phyloP scores from a whole-genome alignment of 2,888 invertebrate species.

The Drosophila demipolita region DNA sequence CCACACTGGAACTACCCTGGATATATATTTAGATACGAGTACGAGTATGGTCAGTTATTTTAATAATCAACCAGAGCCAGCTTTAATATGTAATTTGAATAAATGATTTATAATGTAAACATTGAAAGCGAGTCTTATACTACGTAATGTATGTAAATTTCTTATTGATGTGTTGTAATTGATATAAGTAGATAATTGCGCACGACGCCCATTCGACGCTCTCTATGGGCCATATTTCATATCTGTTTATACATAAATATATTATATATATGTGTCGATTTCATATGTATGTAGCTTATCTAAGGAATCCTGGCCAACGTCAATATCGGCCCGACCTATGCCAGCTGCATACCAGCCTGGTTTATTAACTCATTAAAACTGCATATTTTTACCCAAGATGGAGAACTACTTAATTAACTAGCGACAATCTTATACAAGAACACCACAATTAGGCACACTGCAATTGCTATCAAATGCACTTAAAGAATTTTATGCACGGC shows the following conservation, averaged over 20 bases:
- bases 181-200: constrained; percentile 80
- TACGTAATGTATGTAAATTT: constrained; percentile 35
- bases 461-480: constrained; percentile 7
- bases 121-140: constrained; percentile 50
- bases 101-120: constrained; percentile 82
- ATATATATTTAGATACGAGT: neutral
- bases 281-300: constrained; percentile 45
- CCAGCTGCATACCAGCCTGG: constrained; percentile 60
- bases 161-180: constrained; percentile 65
- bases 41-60: constrained; percentile 15
- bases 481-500: neutral
- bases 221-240: neutral
- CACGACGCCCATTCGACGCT: constrained; percentile 65
- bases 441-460: constrained; percentile 42
- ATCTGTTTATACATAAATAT: neutral
- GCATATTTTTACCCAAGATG: constrained; percentile 72
- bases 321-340: constrained; percentile 12
- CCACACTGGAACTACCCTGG: constrained; percentile 35
- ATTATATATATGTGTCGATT: neutral
- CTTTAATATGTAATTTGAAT: constrained; percentile 76
- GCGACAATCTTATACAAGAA: constrained; percentile 18
- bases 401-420: constrained; percentile 55
- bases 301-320: constrained; percentile 68
- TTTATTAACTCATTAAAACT: constrained; percentile 80
- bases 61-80: constrained; percentile 31